These are phyloP conservation scores for Oncopodura yosiiana DNA, from an alignment of 1,140 invertebrate species.

Conservation along the genomic window DNA sequence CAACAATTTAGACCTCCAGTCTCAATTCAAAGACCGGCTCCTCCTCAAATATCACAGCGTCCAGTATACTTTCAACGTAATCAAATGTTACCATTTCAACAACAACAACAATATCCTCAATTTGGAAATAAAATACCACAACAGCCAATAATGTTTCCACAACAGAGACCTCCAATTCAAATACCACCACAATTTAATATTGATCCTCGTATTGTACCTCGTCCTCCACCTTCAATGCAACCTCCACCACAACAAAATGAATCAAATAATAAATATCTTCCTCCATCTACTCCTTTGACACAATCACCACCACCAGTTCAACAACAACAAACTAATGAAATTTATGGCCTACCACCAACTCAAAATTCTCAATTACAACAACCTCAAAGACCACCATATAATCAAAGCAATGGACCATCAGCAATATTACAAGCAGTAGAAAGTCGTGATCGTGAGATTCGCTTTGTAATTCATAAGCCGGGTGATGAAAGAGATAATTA, in stretches of 20 bases:
- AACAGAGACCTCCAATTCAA: background rate
- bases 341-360: conserved; percentile 4
- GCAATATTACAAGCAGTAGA: background rate
- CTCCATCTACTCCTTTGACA: conserved; percentile 1
- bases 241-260: background rate
- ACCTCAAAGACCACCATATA: background rate
- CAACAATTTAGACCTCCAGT: too few relatives aligned
- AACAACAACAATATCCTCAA: background rate
- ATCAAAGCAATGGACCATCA: background rate
- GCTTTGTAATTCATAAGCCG: conserved; percentile 28
- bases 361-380: background rate
- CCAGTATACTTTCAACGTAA: background rate
- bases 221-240: background rate
- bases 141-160: background rate
- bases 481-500: conserved; percentile 22
- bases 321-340: background rate
- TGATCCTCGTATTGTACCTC: background rate
- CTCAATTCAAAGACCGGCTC: too few relatives aligned
- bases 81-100: background rate
- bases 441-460: conserved; percentile 9
- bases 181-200: background rate
- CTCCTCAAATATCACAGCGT: background rate
- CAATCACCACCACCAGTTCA: background rate
- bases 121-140: background rate
- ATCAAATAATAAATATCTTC: background rate